These are phyloP conservation scores for Hydropsyche betteni DNA, from an alignment of 2,888 invertebrate species.

Conservation along the genomic window DNA sequence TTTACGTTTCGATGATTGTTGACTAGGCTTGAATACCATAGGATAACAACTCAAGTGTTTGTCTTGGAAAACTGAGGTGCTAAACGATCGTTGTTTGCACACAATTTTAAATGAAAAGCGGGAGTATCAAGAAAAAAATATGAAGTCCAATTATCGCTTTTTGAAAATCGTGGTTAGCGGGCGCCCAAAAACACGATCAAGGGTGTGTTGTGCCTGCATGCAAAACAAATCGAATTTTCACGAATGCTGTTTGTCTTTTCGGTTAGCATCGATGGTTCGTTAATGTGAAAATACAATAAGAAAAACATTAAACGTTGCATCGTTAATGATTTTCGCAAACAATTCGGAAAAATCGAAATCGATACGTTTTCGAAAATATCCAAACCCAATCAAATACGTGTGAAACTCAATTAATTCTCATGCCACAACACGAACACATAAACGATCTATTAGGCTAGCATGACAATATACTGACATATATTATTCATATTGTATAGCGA, in stretches of 20 bases:
- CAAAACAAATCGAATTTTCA: not conserved
- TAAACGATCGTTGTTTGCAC: constrained; percentile 30
- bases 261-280: not conserved
- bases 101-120: not conserved
- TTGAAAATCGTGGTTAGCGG: not conserved
- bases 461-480: no score
- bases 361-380: not conserved
- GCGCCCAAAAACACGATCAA: constrained; percentile 22
- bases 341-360: not conserved
- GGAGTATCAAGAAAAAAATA: constrained; percentile 5
- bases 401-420: no score
- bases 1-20: no score
- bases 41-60: not conserved
- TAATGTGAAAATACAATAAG: not conserved
- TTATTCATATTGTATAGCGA: no score
- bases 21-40: no score
- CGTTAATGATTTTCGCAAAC: no score
- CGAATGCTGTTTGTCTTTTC: not conserved
- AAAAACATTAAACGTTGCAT: not conserved
- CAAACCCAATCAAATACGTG: not conserved
- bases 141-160: not conserved
- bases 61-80: not conserved
- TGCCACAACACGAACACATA: no score
- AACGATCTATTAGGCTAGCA: no score
- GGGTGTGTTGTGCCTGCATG: not conserved